These are phyloP conservation scores for Lathronympha strigana DNA, from an alignment of 2,888 invertebrate species.

Conservation along the genomic window DNA sequence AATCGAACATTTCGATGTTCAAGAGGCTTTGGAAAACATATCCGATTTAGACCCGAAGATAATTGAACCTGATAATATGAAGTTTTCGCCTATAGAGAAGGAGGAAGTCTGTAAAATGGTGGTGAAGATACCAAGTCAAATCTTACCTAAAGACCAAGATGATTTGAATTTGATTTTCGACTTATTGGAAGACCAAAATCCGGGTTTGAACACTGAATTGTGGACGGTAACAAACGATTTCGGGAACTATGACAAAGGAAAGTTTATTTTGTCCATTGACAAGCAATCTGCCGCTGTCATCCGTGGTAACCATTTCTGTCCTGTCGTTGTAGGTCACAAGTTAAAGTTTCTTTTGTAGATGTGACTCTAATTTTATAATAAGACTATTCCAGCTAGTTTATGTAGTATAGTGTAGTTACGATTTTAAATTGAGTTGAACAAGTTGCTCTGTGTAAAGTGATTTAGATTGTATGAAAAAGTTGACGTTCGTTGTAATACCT, in stretches of 20 bases:
- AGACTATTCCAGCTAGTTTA: constrained; percentile 17
- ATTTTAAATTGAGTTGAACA: constrained; percentile 2
- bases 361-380: background rate
- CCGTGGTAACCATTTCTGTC: constrained; percentile 62
- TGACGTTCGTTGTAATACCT: no score
- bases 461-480: background rate
- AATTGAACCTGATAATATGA: constrained; percentile 47
- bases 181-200: constrained; percentile 72
- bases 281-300: constrained; percentile 64
- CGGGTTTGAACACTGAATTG: constrained; percentile 69
- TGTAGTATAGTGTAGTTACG: constrained; percentile 8
- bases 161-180: constrained; percentile 72
- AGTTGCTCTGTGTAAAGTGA: background rate
- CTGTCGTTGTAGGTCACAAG: constrained; percentile 65
- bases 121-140: constrained; percentile 63
- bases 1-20: constrained; percentile 20
- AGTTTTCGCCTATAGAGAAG: constrained; percentile 38
- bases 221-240: constrained; percentile 64
- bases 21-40: constrained; percentile 30
- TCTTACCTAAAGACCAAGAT: constrained; percentile 67
- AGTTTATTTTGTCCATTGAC: constrained; percentile 64
- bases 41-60: constrained; percentile 51
- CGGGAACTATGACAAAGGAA: constrained; percentile 61
- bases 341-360: constrained; percentile 64
- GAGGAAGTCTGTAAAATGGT: constrained; percentile 59